phyloP scores from a whole-genome alignment of 2,797 vertebrate genomes.

The Coregonus suidteri region DNA sequence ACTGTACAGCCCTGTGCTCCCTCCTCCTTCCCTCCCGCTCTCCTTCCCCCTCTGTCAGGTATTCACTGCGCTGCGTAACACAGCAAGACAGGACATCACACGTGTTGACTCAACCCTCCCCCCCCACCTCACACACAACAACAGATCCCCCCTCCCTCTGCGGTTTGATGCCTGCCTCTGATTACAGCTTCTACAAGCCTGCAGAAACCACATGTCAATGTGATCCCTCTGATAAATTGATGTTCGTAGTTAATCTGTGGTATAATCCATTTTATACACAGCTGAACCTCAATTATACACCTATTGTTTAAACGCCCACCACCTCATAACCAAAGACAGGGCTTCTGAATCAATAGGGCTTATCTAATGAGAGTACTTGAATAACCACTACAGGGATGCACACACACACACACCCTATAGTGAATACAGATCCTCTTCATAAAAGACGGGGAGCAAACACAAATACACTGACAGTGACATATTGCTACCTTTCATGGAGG shows the following conservation, averaged over 20 bases:
- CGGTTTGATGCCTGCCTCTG: conserved; percentile 34
- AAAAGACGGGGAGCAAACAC: conserved; percentile 23
- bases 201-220: conserved; percentile 42
- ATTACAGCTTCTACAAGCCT: conserved; percentile 16
- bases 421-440: conserved; percentile 7
- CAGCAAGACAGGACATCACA: conserved; percentile 49
- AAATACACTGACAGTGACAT: conserved; percentile 37
- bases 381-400: neutral
- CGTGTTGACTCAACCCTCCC: conserved; percentile 45
- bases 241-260: conserved; percentile 48
- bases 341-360: too few species aligned
- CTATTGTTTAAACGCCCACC: conserved; percentile 18
- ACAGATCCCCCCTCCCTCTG: conserved; percentile 8
- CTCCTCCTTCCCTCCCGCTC: neutral
- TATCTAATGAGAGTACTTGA: too few species aligned
- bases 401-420: too few species aligned
- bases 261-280: conserved; percentile 20
- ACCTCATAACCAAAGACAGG: too few species aligned
- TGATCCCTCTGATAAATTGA: conserved; percentile 53
- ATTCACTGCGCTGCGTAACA: conserved; percentile 46
- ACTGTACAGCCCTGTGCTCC: conserved; percentile 26
- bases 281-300: conserved; percentile 39
- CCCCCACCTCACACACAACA: neutral
- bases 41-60: too few species aligned
- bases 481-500: conserved; percentile 32